Conservation (phyloP, 1,140 invertebrate species). For the Platorchestia sp. region DNA sequence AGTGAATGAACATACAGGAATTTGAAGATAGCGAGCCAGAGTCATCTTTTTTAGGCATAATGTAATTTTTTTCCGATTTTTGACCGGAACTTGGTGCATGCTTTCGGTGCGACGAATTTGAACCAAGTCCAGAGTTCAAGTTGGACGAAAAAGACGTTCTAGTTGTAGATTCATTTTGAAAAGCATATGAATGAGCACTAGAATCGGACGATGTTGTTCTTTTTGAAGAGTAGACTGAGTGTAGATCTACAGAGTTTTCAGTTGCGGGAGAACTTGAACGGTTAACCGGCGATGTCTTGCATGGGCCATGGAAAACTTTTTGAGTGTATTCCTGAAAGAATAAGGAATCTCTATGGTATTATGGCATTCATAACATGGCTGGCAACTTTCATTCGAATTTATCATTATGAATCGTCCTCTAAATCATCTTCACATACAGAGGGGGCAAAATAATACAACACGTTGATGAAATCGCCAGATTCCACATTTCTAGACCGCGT, state of each 20-base stretch:
- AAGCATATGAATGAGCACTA: not conserved
- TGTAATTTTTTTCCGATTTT: not conserved
- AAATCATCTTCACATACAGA: not conserved
- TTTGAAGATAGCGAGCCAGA: not conserved
- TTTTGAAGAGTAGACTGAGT: not conserved
- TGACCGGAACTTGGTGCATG: not conserved
- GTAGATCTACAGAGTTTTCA: not conserved
- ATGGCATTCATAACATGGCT: not conserved
- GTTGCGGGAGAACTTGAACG: not conserved
- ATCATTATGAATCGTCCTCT: not conserved
- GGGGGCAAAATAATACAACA: too few relatives aligned
- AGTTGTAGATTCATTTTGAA: not conserved
- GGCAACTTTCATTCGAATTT: not conserved
- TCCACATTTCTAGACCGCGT: too few relatives aligned
- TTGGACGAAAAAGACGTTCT: not conserved
- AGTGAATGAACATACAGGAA: not conserved
- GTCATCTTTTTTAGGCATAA: not conserved
- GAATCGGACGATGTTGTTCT: not conserved
- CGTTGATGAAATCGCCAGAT: too few relatives aligned
- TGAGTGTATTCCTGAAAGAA: not conserved
- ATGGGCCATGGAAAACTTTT: not conserved
- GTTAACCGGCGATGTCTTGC: not conserved
- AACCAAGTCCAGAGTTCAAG: not conserved
- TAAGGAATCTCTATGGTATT: not conserved
- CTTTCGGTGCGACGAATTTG: not conserved